Conservation (phyloP, 2,888 invertebrate species). For the Thalpophila matura region DNA sequence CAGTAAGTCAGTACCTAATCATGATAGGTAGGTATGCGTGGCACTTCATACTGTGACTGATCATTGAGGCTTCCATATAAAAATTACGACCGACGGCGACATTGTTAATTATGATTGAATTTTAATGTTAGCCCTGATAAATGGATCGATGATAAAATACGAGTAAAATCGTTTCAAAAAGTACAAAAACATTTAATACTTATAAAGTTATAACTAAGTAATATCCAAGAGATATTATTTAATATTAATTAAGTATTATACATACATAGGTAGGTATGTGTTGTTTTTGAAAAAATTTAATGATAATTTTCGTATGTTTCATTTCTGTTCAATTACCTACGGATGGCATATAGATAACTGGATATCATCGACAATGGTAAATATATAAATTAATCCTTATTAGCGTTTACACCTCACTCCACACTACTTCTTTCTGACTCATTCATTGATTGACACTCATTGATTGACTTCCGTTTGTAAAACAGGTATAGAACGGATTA, state of each 20-base stretch:
- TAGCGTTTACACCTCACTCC: too few species aligned
- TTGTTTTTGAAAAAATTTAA: conserved; percentile 19
- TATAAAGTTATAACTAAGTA: too few species aligned
- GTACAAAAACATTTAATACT: too few species aligned
- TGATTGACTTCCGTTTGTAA: too few species aligned
- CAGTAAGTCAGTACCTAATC: conserved; percentile 40
- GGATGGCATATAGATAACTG: conserved; percentile 1
- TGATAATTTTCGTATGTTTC: conserved; percentile 3
- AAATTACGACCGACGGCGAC: conserved; percentile 50
- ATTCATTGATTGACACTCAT: neutral
- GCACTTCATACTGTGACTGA: conserved; percentile 41
- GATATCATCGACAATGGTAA: neutral
- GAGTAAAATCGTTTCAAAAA: neutral
- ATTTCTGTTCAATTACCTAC: conserved; percentile 9
- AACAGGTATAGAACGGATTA: too few species aligned
- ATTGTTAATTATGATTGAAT: conserved; percentile 59
- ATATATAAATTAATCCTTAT: conserved; percentile 3
- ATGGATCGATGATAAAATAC: neutral
- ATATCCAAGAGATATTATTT: too few species aligned
- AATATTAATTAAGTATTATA: too few species aligned
- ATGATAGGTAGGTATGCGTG: conserved; percentile 48
- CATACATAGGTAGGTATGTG: too few species aligned
- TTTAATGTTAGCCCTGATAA: conserved; percentile 42
- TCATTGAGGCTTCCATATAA: conserved; percentile 54
- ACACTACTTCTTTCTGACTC: neutral